Base-by-base conservation (phyloP, 2,888 invertebrate genomes). In the Alentia gelatinosa region DNA sequence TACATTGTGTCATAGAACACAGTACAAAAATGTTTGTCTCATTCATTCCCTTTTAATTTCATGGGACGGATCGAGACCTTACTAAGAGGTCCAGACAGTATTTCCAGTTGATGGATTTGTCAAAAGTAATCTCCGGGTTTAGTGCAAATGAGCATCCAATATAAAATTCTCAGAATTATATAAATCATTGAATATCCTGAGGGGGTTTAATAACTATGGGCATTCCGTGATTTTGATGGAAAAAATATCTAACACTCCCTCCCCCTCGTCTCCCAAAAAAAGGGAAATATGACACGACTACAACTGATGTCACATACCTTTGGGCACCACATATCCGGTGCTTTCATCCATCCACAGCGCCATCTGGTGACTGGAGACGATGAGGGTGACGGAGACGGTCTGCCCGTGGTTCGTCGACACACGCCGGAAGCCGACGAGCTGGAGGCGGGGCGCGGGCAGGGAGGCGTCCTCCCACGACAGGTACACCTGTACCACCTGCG, bases 401-500 rank as follows among this genome's bases (percentile, higher is more conserved):
- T 47, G 75, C 7, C 50, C 50, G 19, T 35, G 9, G 30, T 37
- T 79, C 19, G 35, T 15, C 15, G 90, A 92, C 23, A 93, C 86
- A 23, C 94, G 90, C 15, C 92, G 83, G 79, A 94, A 94, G 7
- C 93, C 94, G 23, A 93, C 94, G 33, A 95, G 93, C 89, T 94
- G 94, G 26, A 92, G 83, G 33, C 92, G 89, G 9, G 94, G 94
- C 92, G 93, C 94, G 40, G 92, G 92, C 23, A 92, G 91, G 26
- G 75, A 15, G 9, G 93, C 91, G 42, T 92, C 91, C 0, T 89
- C 39, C 94, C 94, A 94, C 19, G 92, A 92, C 33, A 94, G 91
- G 89, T 94, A 94, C 5, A 94, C 91, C 89, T 94, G 94, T 23
- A 94, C 92, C 12, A 94, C 94, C 94, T 94, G 91, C 19, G n/a